Evolutionary conservation across 2,797 vertebrate genomes (phyloP).

Genomic region (Myotis myotis): DNA sequence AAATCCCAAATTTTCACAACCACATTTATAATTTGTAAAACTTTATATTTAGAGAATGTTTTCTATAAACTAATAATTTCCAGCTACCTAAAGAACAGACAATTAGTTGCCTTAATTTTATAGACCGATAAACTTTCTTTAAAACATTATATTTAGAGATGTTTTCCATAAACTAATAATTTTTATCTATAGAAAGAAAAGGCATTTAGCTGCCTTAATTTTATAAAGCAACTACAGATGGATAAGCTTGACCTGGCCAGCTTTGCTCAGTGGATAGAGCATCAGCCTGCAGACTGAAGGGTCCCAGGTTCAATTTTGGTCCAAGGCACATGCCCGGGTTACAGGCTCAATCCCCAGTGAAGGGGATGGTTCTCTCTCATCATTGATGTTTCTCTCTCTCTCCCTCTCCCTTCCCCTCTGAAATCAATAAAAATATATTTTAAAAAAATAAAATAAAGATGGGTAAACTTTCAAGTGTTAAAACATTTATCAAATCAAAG

Average conservation of each 20-base stretch:
- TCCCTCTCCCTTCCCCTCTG: too few relatives aligned
- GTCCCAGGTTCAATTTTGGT: too few relatives aligned
- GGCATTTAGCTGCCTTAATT: not conserved
- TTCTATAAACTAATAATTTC: not conserved
- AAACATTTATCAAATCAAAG: not conserved
- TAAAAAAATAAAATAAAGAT: not conserved
- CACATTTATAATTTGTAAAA: constrained; percentile 20
- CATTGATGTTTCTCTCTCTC: too few relatives aligned
- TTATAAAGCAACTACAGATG: not conserved
- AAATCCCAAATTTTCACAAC: constrained; percentile 28
- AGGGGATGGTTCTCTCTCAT: too few relatives aligned
- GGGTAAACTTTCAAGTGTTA: not conserved
- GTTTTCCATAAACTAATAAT: not conserved
- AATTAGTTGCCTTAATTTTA: not conserved
- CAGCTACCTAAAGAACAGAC: not conserved
- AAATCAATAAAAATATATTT: too few relatives aligned
- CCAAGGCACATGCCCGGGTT: too few relatives aligned
- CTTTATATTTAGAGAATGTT: not conserved
- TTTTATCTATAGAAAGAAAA: not conserved
- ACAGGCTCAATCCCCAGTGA: too few relatives aligned
- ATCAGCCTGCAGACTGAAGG: too few relatives aligned
- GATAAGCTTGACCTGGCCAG: too few relatives aligned
- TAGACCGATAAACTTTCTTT: not conserved
- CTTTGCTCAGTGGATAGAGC: too few relatives aligned
- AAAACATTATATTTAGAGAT: not conserved